A percentile compares a stretch with the other conserved stretches of the same genome.
Conservation (phyloP, 2,797 vertebrate genomes). For the Gila robusta region DNA sequence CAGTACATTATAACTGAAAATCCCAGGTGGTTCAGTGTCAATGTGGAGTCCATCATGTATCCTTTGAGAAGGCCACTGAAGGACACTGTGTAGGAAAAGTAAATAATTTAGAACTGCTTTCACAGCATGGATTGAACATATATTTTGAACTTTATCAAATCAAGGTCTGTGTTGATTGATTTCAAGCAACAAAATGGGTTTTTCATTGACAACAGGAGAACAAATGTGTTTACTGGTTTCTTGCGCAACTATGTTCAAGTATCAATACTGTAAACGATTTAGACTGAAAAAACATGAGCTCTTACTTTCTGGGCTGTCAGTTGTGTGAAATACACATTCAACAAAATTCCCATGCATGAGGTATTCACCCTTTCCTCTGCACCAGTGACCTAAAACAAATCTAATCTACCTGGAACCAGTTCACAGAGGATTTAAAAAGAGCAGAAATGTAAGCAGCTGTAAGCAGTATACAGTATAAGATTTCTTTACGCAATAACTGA, state of each 20-base stretch:
- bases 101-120: constrained; percentile 1
- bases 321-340: neutral
- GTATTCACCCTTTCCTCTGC: neutral
- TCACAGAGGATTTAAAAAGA: neutral
- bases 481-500: neutral
- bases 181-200: constrained; percentile 16
- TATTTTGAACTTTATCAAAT: neutral
- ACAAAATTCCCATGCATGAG: neutral
- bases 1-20: neutral
- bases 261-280: neutral
- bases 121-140: neutral
- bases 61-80: constrained; percentile 5
- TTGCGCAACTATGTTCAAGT: neutral
- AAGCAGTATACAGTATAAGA: neutral
- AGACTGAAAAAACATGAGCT: neutral
- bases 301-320: neutral
- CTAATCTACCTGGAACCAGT: neutral
- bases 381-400: neutral
- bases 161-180: constrained; percentile 16
- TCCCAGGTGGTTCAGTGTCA: neutral
- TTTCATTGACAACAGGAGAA: neutral
- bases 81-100: neutral
- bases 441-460: neutral
- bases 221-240: neutral
- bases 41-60: neutral